Evolutionary conservation across 1,140 invertebrate species (phyloP).

Genomic region (Heliconius hermathena): DNA sequence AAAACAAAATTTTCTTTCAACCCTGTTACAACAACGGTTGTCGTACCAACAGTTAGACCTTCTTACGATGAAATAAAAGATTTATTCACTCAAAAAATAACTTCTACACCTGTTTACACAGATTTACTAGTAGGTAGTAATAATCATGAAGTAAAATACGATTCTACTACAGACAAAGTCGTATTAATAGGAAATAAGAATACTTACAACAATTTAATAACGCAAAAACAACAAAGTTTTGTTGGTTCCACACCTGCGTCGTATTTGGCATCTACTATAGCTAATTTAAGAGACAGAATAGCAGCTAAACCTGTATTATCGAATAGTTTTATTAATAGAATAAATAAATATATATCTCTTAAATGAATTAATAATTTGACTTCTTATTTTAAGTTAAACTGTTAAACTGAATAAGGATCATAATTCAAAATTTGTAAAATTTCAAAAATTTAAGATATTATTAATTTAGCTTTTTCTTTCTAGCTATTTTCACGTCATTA

Average conservation of each 20-base stretch:
- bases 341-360: slow-evolving; percentile 59
- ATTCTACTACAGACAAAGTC: slow-evolving; percentile 51
- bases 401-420: no score
- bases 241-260: slow-evolving; percentile 51
- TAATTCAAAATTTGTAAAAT: no score
- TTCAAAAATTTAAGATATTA: no score
- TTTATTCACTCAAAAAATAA: slow-evolving; percentile 47
- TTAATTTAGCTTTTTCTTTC: no score
- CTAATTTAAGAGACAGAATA: slow-evolving; percentile 57
- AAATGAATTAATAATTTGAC: background rate
- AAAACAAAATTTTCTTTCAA: slow-evolving; percentile 44
- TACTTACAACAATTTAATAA: slow-evolving; percentile 48
- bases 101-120: slow-evolving; percentile 26
- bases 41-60: slow-evolving; percentile 52
- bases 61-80: slow-evolving; percentile 59
- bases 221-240: slow-evolving; percentile 40
- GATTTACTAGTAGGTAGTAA: slow-evolving; percentile 28
- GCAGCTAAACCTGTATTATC: slow-evolving; percentile 59
- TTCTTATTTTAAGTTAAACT: background rate
- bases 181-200: slow-evolving; percentile 56
- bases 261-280: slow-evolving; percentile 62
- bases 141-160: slow-evolving; percentile 49
- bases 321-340: slow-evolving; percentile 61
- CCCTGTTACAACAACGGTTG: slow-evolving; percentile 30
- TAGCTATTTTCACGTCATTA: no score